phyloP scores from a whole-genome alignment of 2,113 vertebrate species.

The Calidris pugnax region DNA sequence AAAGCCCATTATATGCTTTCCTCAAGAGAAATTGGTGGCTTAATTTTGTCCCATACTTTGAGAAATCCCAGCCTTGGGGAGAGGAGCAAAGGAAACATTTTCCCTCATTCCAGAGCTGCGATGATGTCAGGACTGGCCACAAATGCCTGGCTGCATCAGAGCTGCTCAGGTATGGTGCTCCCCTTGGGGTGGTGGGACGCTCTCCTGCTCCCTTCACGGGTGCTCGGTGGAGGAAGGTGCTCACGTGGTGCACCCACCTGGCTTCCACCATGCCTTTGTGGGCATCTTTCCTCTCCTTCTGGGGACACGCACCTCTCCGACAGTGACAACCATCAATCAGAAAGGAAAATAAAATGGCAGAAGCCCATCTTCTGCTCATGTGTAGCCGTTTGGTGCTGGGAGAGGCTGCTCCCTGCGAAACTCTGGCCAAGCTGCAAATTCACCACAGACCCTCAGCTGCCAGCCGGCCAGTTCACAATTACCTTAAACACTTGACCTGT shows the following conservation, averaged over 20 bases:
- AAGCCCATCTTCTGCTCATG: background rate
- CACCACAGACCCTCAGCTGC: background rate
- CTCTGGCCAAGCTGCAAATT: background rate
- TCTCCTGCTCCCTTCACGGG: background rate
- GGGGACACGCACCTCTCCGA: background rate
- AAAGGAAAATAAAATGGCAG: background rate
- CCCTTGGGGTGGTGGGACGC: fast-evolving
- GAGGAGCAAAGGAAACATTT: background rate
- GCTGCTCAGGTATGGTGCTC: background rate
- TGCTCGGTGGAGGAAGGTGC: background rate
- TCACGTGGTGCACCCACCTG: background rate
- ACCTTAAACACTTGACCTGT: conserved; percentile 1
- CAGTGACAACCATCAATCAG: background rate
- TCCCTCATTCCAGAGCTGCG: background rate
- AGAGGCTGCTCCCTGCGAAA: background rate
- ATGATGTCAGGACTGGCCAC: background rate
- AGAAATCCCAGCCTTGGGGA: background rate
- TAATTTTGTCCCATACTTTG: background rate
- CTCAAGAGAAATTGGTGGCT: background rate
- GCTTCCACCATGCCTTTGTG: background rate
- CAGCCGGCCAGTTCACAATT: background rate
- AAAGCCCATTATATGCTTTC: background rate
- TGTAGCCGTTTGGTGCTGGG: background rate
- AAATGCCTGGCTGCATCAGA: background rate
- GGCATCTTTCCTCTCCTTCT: background rate